Base-by-base conservation (phyloP, 2,888 invertebrate species). In the Onthophagus sagittarius region DNA sequence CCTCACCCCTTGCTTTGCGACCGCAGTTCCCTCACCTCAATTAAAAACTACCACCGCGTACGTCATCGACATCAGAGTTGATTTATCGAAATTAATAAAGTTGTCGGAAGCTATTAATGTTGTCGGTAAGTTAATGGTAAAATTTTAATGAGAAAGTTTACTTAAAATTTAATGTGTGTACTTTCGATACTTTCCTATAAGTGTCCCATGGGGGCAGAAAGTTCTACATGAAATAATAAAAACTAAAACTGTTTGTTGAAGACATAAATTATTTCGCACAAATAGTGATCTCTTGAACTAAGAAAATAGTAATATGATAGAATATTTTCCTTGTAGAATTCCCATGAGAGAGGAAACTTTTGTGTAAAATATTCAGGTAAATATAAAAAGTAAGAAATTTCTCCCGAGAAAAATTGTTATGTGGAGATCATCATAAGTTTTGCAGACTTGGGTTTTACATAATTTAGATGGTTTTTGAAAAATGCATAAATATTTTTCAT, bases 41-140 rank as follows among this genome's bases (percentile, higher is more conserved):
- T 64, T 64, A 67, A 31, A 67, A 23, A 32, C 23, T 23, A 15
- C 23, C 31, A 67, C 15, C 15, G 15, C 23, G 67, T 6, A 31
- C 67, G 67, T 31, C 23, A 67, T 67, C 67, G 67, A 15, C 32
- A 67, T 67, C 67, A 6, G 31, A n/a, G 64, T n/a, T 67, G 32
- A 67, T 67, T 23, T 67, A 53, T 53, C 39, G 39, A 7, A 32
- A 67, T 67, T 67, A 67, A 67, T 67, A 67, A 53, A 53, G 2
- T 31, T 67, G 67, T 67, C 67, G 31, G 67, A 7, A 31, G 32
- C 32, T 67, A 31, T n/a, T 31, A 67, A 67, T 67, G n/a, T 67
- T 23, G 67, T 53, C 6, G 39, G 11, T 53, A 53, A 9, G 9
- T 7, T 4, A 53, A 53, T 1, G 5, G 6, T 53, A 11, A 11